Evolutionary conservation across 2,797 vertebrate species (phyloP).

Genomic region (Gila robusta): DNA sequence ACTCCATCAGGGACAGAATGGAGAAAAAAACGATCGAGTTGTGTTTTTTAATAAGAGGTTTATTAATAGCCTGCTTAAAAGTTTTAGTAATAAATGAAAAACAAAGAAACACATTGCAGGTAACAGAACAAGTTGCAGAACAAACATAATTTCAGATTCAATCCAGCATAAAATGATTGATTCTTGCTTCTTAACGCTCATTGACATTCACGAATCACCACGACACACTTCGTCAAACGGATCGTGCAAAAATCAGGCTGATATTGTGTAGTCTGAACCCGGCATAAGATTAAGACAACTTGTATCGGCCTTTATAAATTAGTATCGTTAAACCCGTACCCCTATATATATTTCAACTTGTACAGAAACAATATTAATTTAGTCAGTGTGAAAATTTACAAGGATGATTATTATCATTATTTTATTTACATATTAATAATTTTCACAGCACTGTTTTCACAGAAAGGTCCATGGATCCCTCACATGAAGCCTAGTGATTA

Average conservation of each 20-base stretch:
- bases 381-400: neutral
- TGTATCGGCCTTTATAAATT: neutral
- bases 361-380: neutral
- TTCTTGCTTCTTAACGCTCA: neutral
- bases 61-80: too few species aligned
- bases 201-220: neutral
- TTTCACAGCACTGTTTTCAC: conserved; percentile 15
- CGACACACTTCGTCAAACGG: too few species aligned
- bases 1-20: too few species aligned
- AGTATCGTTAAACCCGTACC: neutral
- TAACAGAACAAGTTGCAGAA: too few species aligned
- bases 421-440: neutral
- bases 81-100: too few species aligned
- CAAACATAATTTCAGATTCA: too few species aligned
- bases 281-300: neutral
- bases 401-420: neutral
- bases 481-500: neutral
- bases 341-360: neutral
- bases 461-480: conserved; percentile 17
- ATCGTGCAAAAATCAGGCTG: too few species aligned
- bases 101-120: too few species aligned
- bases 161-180: too few species aligned
- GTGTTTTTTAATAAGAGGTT: too few species aligned
- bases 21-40: too few species aligned
- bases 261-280: neutral